These are phyloP conservation scores for Luscinia luscinia DNA, from an alignment of 2,797 vertebrate species.

Conservation along the genomic window DNA sequence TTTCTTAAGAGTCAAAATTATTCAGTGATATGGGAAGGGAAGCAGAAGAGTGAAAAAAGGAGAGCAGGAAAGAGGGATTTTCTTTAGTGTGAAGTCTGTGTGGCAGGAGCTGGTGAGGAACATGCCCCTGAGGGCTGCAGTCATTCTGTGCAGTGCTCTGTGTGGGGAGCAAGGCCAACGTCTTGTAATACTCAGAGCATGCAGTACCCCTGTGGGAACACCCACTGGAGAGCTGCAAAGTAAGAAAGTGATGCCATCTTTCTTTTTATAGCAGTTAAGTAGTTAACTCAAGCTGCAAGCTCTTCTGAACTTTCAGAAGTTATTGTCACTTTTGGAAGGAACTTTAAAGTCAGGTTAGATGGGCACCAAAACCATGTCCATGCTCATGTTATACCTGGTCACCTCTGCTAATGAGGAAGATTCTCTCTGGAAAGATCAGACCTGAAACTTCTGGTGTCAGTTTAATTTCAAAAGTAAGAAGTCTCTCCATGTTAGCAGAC, in stretches of 20 bases:
- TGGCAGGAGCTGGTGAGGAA: background rate
- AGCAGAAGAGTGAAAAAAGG: background rate
- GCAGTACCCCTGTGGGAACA: background rate
- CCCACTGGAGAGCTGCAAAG: background rate
- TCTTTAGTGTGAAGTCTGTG: background rate
- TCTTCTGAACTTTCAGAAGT: background rate
- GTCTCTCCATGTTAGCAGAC: background rate
- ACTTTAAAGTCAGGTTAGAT: background rate
- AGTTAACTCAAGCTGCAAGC: background rate
- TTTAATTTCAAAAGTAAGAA: slow-evolving; percentile 1
- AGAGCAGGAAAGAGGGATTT: background rate
- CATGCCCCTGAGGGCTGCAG: rapidly evolving
- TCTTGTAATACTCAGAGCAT: background rate
- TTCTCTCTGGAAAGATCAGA: background rate
- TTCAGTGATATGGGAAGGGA: background rate
- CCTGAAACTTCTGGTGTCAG: background rate
- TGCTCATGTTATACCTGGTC: background rate
- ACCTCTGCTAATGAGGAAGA: background rate
- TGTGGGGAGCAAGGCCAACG: rapidly evolving
- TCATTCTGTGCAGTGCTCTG: background rate
- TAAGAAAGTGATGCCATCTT: background rate
- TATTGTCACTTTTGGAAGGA: background rate
- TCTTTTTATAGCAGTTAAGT: background rate
- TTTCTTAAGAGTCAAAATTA: background rate
- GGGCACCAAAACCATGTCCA: background rate